These are phyloP conservation scores for Temnothorax rugatulus DNA, from an alignment of 2,888 invertebrate species.

Conservation along the genomic window DNA sequence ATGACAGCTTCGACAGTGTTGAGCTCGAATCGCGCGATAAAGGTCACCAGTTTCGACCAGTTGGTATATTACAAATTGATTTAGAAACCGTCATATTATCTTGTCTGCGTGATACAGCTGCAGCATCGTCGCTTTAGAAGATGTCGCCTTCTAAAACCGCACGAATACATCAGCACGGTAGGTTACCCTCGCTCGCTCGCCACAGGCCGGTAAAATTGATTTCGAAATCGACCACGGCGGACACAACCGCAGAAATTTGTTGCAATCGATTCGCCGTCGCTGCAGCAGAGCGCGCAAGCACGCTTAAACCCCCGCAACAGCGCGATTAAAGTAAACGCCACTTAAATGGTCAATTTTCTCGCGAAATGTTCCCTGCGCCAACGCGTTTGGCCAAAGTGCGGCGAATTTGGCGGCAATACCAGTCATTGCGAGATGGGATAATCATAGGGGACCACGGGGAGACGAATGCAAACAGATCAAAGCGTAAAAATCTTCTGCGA, in stretches of 20 bases:
- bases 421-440: not conserved
- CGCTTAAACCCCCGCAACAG: not conserved
- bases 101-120: conserved; percentile 25
- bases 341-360: conserved; percentile 27
- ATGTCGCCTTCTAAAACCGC: conserved; percentile 58
- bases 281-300: conserved; percentile 9
- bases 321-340: conserved; percentile 46
- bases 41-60: conserved; percentile 9
- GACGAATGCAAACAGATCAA: not conserved
- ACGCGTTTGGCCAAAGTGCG: conserved; percentile 12
- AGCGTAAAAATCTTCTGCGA: not conserved
- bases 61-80: conserved; percentile 11
- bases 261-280: conserved; percentile 55
- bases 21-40: conserved; percentile 15
- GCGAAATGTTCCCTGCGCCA: conserved; percentile 23
- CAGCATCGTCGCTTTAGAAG: conserved; percentile 6
- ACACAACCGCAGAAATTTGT: conserved; percentile 64
- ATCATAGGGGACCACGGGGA: not conserved
- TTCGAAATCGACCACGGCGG: conserved; percentile 61
- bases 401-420: conserved; percentile 17
- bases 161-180: conserved; percentile 26
- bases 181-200: conserved; percentile 33
- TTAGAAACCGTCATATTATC: conserved; percentile 8
- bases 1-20: not conserved
- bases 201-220: conserved; percentile 60